phyloP scores from a whole-genome alignment of 2,113 vertebrate species.

The Coregonus clupeaformis region DNA sequence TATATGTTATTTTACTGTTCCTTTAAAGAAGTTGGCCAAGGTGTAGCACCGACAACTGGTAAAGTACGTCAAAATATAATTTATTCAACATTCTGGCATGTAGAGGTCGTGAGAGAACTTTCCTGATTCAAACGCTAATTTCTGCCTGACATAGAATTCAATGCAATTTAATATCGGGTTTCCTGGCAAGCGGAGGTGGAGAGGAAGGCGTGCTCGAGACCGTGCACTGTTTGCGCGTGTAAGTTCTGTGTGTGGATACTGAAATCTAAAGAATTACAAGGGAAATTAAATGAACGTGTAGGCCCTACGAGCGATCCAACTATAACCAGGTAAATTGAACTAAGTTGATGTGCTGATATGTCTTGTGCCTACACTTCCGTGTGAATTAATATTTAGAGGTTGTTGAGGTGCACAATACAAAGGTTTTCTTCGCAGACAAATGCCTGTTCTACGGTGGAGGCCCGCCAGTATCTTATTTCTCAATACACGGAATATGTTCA shows the following conservation, averaged over 20 bases:
- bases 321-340: slow-evolving; percentile 32
- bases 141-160: no score
- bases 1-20: neutral
- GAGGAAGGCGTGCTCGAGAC: slow-evolving; percentile 34
- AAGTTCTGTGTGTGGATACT: slow-evolving; percentile 32
- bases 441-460: slow-evolving; percentile 70
- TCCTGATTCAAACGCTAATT: no score
- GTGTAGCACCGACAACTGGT: no score
- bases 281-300: neutral
- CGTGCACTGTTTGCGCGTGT: slow-evolving; percentile 43
- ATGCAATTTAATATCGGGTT: no score
- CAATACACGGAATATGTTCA: slow-evolving; percentile 48
- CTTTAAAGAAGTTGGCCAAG: slow-evolving; percentile 43
- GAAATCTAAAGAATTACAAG: slow-evolving; percentile 30
- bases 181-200: slow-evolving; percentile 17
- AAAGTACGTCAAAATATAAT: no score
- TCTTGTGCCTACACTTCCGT: neutral
- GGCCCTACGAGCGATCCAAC: neutral
- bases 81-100: no score
- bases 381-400: neutral
- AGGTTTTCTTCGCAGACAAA: slow-evolving; percentile 71
- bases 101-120: no score
- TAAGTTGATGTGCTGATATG: neutral
- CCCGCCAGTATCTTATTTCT: slow-evolving; percentile 63
- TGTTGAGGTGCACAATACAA: slow-evolving; percentile 60